Evolutionary conservation across 2,888 invertebrate species (phyloP), one percentile per base, ranked within the genome.

Genomic region (Bombyx huttoni): DNA sequence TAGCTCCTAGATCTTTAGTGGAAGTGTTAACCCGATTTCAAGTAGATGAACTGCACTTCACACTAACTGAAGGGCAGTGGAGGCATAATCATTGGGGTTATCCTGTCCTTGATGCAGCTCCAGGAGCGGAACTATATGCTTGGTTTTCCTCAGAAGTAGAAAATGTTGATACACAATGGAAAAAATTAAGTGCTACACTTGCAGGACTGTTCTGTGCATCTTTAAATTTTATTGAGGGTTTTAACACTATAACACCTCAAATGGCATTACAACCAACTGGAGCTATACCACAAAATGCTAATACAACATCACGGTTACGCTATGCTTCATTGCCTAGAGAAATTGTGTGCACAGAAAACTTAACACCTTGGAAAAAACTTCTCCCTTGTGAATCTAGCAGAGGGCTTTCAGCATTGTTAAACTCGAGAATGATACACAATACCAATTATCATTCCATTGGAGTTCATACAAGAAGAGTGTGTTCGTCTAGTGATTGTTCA

Each of bases 291-390:
- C 63, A 75, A 62, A 80, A 67, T 73, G 78, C 84, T 56, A 78
- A 91, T 70, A 76, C 90, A 66, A 81, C 90, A 61, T 88, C 89
- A 68, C 90, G 79, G 64, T 75, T 94, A 48, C 85, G 95, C 64
- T 98, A 98, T 85, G 94, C 98, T 0, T 93, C 96, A n/a, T 78
- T 99, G 56, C 98, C 99, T 0, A 90, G 96, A 59, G 99, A 99
- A 90, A 96, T 97, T 64, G 97, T 98, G 5, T 99, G 99, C 73
- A 99, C 99, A 0, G 99, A 99, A 87, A 99, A 99, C 87, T 87
- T 99, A 64, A 99, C 99, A 12, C 99, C 99, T 0, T 99, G 98
- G 95, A 97, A 98, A 70, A 99, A 99, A 75, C 86, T 99, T 6
- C 80, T 99, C 49, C 99, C 99, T 0, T 99, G 99, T 83, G 95